These are phyloP conservation scores for Chironex yamaguchii DNA, from an alignment of 30 jellyfish, hydroid and myxozoan genomes.

Conservation along the genomic window DNA sequence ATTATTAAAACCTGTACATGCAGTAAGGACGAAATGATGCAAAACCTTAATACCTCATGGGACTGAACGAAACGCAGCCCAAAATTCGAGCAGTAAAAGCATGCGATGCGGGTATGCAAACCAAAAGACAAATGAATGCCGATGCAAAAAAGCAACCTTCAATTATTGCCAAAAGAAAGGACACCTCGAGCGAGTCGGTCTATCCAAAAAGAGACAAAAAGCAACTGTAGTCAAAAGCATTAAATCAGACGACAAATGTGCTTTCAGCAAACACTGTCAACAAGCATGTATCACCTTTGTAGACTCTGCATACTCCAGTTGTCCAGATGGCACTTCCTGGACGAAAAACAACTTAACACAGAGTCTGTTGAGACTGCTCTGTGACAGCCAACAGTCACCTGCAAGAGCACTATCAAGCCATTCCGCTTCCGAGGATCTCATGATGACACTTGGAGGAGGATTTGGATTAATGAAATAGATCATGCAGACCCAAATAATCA, in stretches of 20 bases:
- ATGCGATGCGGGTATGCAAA: constrained; percentile 45
- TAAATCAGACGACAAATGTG: constrained; percentile 23
- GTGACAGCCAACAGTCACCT: too few relatives aligned
- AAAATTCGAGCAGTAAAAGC: constrained; percentile 22
- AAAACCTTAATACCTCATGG: constrained; percentile 8
- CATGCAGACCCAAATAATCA: neutral
- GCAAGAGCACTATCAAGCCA: too few relatives aligned
- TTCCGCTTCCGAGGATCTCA: too few relatives aligned
- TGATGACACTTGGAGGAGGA: too few relatives aligned
- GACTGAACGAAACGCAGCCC: constrained; percentile 2
- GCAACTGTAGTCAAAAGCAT: neutral
- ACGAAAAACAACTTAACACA: too few relatives aligned
- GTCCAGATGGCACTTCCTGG: too few relatives aligned
- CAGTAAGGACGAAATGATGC: constrained; percentile 10
- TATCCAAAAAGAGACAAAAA: neutral
- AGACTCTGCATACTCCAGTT: too few relatives aligned
- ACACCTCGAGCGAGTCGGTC: constrained; percentile 1
- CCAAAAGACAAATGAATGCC: constrained; percentile 22
- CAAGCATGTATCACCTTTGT: constrained; percentile 54
- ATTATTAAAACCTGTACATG: constrained; percentile 34
- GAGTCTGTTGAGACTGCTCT: too few relatives aligned
- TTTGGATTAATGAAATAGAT: constrained; percentile 3
- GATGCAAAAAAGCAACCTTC: constrained; percentile 20
- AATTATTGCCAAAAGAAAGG: constrained; percentile 15
- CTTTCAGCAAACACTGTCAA: constrained; percentile 2